phyloP scores from a whole-genome alignment of 2,113 vertebrate genomes.

The Tangachromis dhanisi region DNA sequence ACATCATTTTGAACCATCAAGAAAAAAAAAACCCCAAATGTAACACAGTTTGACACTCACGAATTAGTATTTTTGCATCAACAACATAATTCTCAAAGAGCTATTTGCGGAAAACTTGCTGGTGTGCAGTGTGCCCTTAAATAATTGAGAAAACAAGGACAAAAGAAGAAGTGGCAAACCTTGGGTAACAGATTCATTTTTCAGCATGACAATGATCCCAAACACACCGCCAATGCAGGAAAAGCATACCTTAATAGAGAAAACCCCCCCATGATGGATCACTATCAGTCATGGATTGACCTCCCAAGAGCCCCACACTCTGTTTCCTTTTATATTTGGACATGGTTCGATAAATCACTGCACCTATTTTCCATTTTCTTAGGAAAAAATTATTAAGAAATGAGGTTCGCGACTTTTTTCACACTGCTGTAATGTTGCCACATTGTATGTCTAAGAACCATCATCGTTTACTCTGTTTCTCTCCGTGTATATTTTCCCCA shows the following conservation, averaged over 20 bases:
- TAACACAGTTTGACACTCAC: not conserved
- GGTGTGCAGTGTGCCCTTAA: not conserved
- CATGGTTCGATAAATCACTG: not conserved
- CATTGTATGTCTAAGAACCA: not conserved
- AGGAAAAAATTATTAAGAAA: not conserved
- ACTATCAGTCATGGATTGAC: not conserved
- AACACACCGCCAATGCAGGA: not conserved
- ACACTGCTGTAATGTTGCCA: not conserved
- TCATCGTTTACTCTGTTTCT: not conserved
- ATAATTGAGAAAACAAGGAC: not conserved
- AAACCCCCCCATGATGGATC: fast-evolving
- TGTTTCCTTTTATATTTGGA: not conserved
- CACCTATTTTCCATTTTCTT: not conserved
- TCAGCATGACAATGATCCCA: not conserved
- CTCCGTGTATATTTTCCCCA: not conserved
- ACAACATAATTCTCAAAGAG: not conserved
- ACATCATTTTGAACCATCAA: not conserved
- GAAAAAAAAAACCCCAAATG: not conserved
- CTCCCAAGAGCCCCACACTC: not conserved
- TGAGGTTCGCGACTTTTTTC: not conserved
- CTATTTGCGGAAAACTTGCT: not conserved
- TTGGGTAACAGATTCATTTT: not conserved
- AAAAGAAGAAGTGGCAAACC: fast-evolving
- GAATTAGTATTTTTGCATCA: not conserved
- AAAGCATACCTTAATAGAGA: not conserved